Evolutionary conservation across 2,113 vertebrate species (phyloP).

Genomic region (Pluvianellus socialis): DNA sequence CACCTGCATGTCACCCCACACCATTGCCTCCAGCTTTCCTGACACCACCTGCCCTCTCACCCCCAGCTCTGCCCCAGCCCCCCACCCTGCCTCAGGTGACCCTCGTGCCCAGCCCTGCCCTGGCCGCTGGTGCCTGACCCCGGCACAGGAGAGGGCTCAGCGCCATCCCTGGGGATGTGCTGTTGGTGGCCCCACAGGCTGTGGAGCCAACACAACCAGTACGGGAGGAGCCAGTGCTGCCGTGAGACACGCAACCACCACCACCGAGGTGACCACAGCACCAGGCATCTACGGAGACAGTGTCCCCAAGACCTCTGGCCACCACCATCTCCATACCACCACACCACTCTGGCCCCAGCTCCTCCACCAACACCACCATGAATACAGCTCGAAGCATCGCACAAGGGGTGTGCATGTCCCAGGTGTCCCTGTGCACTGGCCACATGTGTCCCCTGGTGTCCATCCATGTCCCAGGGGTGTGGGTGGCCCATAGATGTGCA

Average conservation of each 20-base stretch:
- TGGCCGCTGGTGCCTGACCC: not conserved
- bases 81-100: too few relatives aligned
- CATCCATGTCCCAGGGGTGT: not conserved
- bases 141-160: not conserved
- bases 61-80: too few relatives aligned
- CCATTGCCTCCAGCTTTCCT: too few relatives aligned
- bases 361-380: not conserved
- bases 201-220: not conserved
- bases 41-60: too few relatives aligned
- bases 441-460: not conserved
- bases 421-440: too few relatives aligned
- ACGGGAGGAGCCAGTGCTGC: too few relatives aligned
- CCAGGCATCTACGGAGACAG: not conserved
- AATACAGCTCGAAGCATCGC: not conserved
- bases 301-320: too few relatives aligned
- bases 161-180: not conserved
- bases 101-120: too few relatives aligned
- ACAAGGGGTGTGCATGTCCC: not conserved
- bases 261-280: not conserved
- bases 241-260: not conserved
- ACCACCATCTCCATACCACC: accelerated
- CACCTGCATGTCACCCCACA: too few relatives aligned
- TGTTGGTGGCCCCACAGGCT: not conserved
- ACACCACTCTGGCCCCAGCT: not conserved
- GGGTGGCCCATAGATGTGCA: not conserved